Base-by-base conservation (phyloP, 2,113 vertebrate genomes). In the Perca flavescens region DNA sequence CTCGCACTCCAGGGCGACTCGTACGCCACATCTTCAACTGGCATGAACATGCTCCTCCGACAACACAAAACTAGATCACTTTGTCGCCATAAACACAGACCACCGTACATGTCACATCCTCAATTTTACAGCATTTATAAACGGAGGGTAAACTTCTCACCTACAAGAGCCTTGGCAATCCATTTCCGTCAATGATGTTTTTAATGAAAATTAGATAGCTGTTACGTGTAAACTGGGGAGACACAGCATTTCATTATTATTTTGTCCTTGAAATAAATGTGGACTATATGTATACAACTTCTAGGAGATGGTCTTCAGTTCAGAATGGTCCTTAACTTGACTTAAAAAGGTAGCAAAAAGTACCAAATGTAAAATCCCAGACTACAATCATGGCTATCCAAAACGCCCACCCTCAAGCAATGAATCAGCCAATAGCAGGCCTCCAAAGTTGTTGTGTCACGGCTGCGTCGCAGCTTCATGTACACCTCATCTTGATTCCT, bases 1-100 rank as follows among this genome's bases (percentile, higher is more conserved):
- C 62, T 86, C 17, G 15, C 69, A n/a, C 74, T 74, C 43, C 28
- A 54, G 56, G 31, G 47, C 81, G 85, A 90, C 80, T 90, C 88
- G 77, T 6, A 17, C 6, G 3, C 25, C 43, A 80, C 63, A 74
- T 73, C 83, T 86, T 77, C 81, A 79, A 67, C 77, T 68, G 68
- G 53, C 77, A 74, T 74, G 66, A 79, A 52, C 15, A n/a, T 16
- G 34, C 0, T 3, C 46, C 25, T 36, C 47, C 1, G 11, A 77
- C 40, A 70, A 79, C 6, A 47, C 5, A 71, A 22, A 66, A 74
- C 36, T 16, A 52, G 31, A 50, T 12, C 2, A 1, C 14, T 21
- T 31, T 1, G 6, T 53, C 1, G 2, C 17, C 31, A 16, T 21
- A 36, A 63, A 82, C 43, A 57, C 43, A 43, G 6, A 66, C 28